Base-by-base conservation (phyloP, 2,888 invertebrate species). In the Danaus chrysippus region DNA sequence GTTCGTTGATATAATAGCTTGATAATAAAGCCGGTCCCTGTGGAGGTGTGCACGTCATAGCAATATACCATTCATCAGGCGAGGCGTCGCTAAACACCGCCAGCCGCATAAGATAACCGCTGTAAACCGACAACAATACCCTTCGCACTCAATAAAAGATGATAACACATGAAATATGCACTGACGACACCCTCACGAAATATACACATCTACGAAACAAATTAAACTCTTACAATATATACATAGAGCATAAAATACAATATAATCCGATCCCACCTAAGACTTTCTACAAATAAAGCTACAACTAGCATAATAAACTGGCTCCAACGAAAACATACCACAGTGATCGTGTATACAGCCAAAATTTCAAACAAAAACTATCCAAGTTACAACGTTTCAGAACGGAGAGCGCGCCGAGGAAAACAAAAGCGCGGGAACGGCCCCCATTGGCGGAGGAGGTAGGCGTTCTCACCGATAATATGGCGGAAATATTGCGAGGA, bases 161-260 rank as follows among this genome's bases (percentile, higher is more conserved):
- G 90, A 91, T 91, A 91, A 89, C 90, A 86, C 83, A 86, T 90
- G 89, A 91, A 91, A 89, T 91, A 90, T 90, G 90, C 89, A 90
- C 89, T 86, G 82, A 77, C 78, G 79, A 83, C 80, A 86, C 87
- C 87, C 84, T 83, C 82, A 72, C 70, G 74, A 71, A 56, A 74
- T 68, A 67, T 56, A 13, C 53, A 41, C 54, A 10, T 41, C 41
- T 59, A 43, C 62, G 71, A 69, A 12, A 53, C 2, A 78, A 70
- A 70, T 13, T 72, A 59, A 53, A 73, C 76, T 68, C 64, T 81
- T 73, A 43, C 1, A 0, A 0, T 0, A 9, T 42, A 1, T 11
- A 0, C 12, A 67, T 76, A 83, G 70, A 70, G 73, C 52, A 53
- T 34, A 68, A 68, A 74, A 73, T 71, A 19, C 43, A 42, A 49